phyloP scores from a whole-genome alignment of 35 echinoderm and acorn worm species.

The Holothuria glaberrima region DNA sequence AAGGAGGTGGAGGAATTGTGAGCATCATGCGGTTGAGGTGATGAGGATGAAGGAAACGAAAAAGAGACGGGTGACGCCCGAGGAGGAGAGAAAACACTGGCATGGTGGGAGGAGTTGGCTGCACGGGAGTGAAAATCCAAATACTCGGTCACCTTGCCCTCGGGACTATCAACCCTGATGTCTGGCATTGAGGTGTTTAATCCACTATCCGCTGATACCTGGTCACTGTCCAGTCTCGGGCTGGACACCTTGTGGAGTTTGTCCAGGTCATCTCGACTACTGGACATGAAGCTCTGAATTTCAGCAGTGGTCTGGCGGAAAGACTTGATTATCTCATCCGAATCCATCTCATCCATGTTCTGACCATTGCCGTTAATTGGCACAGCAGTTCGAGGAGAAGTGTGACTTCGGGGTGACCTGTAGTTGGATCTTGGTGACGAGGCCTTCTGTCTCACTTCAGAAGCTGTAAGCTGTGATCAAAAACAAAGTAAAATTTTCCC shows the following conservation, averaged over 20 bases:
- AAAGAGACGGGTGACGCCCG: not conserved
- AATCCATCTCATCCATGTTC: constrained; percentile 92
- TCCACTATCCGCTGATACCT: constrained; percentile 94
- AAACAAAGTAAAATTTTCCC: not conserved
- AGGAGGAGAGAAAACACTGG: constrained; percentile 20
- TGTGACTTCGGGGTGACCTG: constrained; percentile 56
- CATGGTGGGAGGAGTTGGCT: constrained; percentile 33
- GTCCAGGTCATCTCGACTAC: constrained; percentile 94
- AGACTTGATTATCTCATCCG: constrained; percentile 92
- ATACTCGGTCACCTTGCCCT: constrained; percentile 92
- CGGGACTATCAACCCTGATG: constrained; percentile 94
- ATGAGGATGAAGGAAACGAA: constrained; percentile 30
- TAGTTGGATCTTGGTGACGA: constrained; percentile 54
- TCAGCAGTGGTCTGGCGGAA: constrained; percentile 91
- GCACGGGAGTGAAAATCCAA: constrained; percentile 56
- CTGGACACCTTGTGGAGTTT: constrained; percentile 47
- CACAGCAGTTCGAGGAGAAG: constrained; percentile 68
- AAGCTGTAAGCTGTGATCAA: constrained; percentile 68
- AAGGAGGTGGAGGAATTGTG: not conserved
- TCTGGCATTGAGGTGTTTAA: constrained; percentile 81
- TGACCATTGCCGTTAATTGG: constrained; percentile 69
- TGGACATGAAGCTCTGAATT: constrained; percentile 95
- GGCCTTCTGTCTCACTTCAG: constrained; percentile 64
- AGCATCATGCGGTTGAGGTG: constrained; percentile 26
- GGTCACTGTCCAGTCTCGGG: constrained; percentile 84